A percentile compares a stretch with the other conserved stretches of the same genome.
These are phyloP conservation scores for Halocynthia roretzi DNA, from an alignment of 23 tunicate species.

Conservation along the genomic window DNA sequence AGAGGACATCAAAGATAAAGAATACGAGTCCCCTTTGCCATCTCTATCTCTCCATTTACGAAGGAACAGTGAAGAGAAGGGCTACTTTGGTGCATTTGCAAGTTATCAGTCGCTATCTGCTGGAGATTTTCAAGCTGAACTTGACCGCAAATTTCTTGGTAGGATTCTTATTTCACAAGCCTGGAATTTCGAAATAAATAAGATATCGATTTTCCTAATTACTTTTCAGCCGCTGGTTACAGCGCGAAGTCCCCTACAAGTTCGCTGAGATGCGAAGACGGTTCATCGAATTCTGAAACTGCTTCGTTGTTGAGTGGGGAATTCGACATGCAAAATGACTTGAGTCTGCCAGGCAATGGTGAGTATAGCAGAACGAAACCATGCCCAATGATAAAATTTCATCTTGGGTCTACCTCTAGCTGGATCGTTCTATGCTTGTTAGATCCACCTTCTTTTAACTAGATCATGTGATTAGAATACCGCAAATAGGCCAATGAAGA, in stretches of 20 bases:
- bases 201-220: not conserved
- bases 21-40: not conserved
- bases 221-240: constrained; percentile 38
- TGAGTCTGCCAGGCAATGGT: constrained; percentile 11
- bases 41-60: constrained; percentile 6
- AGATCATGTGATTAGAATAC: no score
- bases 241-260: constrained; percentile 46
- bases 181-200: not conserved
- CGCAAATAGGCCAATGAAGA: no score
- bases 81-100: constrained; percentile 1
- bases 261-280: constrained; percentile 54
- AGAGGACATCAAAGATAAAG: not conserved
- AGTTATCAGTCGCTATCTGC: not conserved
- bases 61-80: constrained; percentile 20
- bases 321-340: constrained; percentile 34
- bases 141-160: constrained; percentile 15
- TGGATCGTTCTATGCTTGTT: no score
- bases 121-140: constrained; percentile 14
- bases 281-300: constrained; percentile 47
- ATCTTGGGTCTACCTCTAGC: no score
- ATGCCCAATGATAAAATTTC: no score
- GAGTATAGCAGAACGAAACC: constrained; percentile 8
- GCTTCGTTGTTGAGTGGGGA: constrained; percentile 54
- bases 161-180: not conserved
- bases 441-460: no score